These are phyloP conservation scores for Girardia tigrina DNA, from an alignment of 2,888 invertebrate genomes.

Conservation along the genomic window DNA sequence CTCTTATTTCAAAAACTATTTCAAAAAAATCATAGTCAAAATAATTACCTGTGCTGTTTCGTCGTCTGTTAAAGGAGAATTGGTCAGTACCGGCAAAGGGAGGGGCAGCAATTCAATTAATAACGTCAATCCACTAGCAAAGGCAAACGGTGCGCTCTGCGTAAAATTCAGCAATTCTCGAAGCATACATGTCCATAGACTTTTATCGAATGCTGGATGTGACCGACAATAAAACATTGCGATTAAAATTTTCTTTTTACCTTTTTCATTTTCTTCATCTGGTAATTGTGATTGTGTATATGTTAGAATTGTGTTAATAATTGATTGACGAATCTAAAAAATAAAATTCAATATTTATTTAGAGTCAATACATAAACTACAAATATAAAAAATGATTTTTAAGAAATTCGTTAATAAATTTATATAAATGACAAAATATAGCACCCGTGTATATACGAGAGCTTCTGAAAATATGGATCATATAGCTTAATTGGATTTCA, in stretches of 20 bases:
- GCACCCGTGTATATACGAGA: too few relatives aligned
- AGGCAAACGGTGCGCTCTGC: conserved; percentile 64
- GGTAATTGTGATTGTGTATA: conserved; percentile 30
- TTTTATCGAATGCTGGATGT: conserved; percentile 66
- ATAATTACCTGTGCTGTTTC: conserved; percentile 57
- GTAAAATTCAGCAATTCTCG: conserved; percentile 60
- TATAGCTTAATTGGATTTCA: too few relatives aligned
- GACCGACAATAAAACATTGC: neutral
- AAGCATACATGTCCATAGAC: conserved; percentile 79
- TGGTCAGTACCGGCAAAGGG: conserved; percentile 59
- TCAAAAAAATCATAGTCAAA: too few relatives aligned
- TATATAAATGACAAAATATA: too few relatives aligned
- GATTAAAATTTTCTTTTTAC: neutral
- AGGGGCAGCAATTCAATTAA: conserved; percentile 73
- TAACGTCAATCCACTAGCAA: conserved; percentile 67
- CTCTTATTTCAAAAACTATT: too few relatives aligned
- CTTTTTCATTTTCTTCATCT: conserved; percentile 29
- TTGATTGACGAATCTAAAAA: conserved; percentile 29
- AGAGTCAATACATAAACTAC: too few relatives aligned
- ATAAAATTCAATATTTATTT: neutral
- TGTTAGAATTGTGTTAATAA: conserved; percentile 9
- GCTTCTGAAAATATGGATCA: too few relatives aligned
- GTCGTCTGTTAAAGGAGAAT: conserved; percentile 38
- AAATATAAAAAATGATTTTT: too few relatives aligned
- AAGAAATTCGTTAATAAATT: too few relatives aligned